phyloP scores from a whole-genome alignment of 2,888 invertebrate species.

The Gasteruption jaculator region DNA sequence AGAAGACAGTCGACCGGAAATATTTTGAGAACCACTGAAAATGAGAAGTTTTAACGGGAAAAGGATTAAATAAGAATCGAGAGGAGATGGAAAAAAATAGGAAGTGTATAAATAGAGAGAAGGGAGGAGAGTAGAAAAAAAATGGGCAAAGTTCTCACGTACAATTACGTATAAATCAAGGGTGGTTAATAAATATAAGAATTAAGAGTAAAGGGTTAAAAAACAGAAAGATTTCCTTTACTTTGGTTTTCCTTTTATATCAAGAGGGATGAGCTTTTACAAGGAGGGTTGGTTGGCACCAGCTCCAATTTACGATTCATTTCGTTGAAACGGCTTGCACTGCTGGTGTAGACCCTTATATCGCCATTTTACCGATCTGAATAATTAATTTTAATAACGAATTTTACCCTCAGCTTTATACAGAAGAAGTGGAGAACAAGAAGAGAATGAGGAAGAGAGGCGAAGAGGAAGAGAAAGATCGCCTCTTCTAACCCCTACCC shows the following conservation, averaged over 20 bases:
- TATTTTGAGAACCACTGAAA: conserved; percentile 34
- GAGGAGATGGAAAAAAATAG: conserved; percentile 9
- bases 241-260: too few relatives aligned
- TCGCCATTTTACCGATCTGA: conserved; percentile 49
- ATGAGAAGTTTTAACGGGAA: conserved; percentile 28
- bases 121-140: conserved; percentile 22
- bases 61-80: conserved; percentile 5
- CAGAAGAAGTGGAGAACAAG: too few relatives aligned
- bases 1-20: conserved; percentile 33
- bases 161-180: conserved; percentile 45
- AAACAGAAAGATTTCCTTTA: too few relatives aligned
- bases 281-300: conserved; percentile 35
- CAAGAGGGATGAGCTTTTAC: conserved; percentile 22
- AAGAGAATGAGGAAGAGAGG: too few relatives aligned
- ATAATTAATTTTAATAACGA: conserved; percentile 51
- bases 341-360: conserved; percentile 42
- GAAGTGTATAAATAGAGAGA: conserved; percentile 8
- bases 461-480: too few relatives aligned
- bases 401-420: conserved; percentile 26
- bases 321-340: conserved; percentile 45
- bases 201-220: conserved; percentile 42
- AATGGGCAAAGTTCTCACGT: conserved; percentile 44
- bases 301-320: conserved; percentile 50
- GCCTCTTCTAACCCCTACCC: conserved; percentile 13
- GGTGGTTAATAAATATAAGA: conserved; percentile 40